These are phyloP conservation scores for Caenorhabditis uteleia DNA, from an alignment of 2,888 invertebrate genomes.

Conservation along the genomic window DNA sequence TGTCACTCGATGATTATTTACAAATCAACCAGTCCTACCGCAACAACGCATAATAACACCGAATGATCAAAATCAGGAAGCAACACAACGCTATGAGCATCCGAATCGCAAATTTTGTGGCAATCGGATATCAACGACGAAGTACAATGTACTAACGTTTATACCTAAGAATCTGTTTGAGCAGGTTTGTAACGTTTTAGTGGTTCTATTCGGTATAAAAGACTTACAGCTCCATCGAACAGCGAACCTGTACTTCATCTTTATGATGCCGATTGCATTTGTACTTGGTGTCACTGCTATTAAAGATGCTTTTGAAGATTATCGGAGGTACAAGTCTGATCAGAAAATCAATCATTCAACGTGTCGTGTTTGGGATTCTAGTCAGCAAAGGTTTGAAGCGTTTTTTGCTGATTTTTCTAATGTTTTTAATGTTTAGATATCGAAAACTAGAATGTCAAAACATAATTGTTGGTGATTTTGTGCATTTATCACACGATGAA, in stretches of 20 bases:
- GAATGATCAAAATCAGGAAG: slow-evolving; percentile 44
- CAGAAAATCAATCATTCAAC: slow-evolving; percentile 90
- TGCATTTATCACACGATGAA: slow-evolving; percentile 94
- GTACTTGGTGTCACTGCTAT: slow-evolving; percentile 91
- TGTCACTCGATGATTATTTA: slow-evolving; percentile 41
- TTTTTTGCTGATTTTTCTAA: too few species aligned
- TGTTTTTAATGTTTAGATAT: slow-evolving; percentile 42
- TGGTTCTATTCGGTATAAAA: not conserved
- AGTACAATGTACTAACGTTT: slow-evolving; percentile 91
- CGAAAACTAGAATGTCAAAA: slow-evolving; percentile 87
- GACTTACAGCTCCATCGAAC: slow-evolving; percentile 86
- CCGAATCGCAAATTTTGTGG: slow-evolving; percentile 75
- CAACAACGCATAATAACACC: slow-evolving; percentile 37
- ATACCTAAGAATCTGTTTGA: slow-evolving; percentile 93
- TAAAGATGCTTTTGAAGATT: slow-evolving; percentile 96
- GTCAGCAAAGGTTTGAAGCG: slow-evolving; percentile 48
- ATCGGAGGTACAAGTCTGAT: slow-evolving; percentile 86
- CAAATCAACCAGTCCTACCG: slow-evolving; percentile 32
- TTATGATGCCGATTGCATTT: slow-evolving; percentile 92
- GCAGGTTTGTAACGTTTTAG: slow-evolving; percentile 72
- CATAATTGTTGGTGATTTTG: slow-evolving; percentile 88
- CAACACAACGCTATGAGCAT: slow-evolving; percentile 46
- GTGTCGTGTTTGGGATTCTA: slow-evolving; percentile 79
- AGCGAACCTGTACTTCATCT: slow-evolving; percentile 95
- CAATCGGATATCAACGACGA: slow-evolving; percentile 88